These are phyloP conservation scores for Eilema griseolum DNA, from an alignment of 2,888 invertebrate genomes.

Conservation along the genomic window DNA sequence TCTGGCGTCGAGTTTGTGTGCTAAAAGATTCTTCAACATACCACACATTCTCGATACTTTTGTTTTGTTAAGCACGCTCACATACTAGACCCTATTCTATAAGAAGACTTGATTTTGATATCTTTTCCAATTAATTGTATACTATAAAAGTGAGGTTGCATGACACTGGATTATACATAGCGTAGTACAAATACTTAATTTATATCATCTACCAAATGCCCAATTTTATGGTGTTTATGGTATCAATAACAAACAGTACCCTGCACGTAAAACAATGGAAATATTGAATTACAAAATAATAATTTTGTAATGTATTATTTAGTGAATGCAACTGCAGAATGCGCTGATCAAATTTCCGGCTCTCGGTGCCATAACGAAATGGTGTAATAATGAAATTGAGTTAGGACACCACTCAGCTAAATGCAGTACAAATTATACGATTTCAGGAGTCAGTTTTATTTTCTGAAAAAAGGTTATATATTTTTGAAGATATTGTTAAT, in stretches of 20 bases:
- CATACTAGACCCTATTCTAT: no score
- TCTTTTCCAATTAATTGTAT: no score
- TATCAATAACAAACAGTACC: background rate
- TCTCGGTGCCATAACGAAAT: constrained; percentile 48
- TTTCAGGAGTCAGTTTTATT: constrained; percentile 8
- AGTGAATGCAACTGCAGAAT: constrained; percentile 16
- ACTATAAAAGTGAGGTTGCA: no score
- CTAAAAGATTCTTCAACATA: no score
- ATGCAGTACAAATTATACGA: constrained; percentile 54
- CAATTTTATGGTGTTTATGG: no score
- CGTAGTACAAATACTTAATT: no score
- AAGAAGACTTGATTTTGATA: no score
- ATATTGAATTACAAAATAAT: background rate
- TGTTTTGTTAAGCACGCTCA: no score
- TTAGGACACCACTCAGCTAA: constrained; percentile 51
- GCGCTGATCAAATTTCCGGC: constrained; percentile 47
- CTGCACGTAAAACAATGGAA: background rate
- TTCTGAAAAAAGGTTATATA: background rate
- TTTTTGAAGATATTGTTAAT: background rate
- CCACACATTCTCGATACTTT: no score
- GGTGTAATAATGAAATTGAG: constrained; percentile 61
- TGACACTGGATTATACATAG: no score
- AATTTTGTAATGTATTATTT: constrained; percentile 4
- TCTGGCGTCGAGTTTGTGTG: no score
- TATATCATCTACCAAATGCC: no score